Evolutionary conservation across 2,888 invertebrate species (phyloP).

Genomic region (Drosophila setosimentum): DNA sequence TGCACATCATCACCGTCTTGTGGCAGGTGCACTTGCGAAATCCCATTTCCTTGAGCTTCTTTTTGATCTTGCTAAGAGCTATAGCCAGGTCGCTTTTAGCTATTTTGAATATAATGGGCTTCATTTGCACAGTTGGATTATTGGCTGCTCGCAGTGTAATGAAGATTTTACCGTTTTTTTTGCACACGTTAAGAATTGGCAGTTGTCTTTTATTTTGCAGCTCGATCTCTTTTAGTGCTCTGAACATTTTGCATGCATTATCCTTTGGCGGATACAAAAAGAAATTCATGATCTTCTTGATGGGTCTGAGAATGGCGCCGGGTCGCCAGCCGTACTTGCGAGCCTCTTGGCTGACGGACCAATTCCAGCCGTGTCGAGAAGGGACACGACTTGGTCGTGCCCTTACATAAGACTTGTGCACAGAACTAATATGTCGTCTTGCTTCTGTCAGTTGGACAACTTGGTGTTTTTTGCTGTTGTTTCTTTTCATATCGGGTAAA

Average conservation of each 20-base stretch:
- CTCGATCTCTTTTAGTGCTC: conserved; percentile 79
- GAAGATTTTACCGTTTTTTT: conserved; percentile 88
- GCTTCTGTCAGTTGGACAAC: neutral
- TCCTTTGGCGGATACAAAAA: conserved; percentile 74
- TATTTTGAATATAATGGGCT: conserved; percentile 89
- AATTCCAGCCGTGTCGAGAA: conserved; percentile 89
- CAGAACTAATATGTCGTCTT: conserved; percentile 45
- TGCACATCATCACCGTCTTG: conserved; percentile 84
- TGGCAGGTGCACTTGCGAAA: conserved; percentile 87
- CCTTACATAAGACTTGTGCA: conserved; percentile 87
- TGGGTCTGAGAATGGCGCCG: conserved; percentile 80
- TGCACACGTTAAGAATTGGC: conserved; percentile 88
- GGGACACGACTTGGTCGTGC: conserved; percentile 86
- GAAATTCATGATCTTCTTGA: conserved; percentile 81
- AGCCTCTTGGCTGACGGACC: conserved; percentile 84
- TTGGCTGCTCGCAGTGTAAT: conserved; percentile 85
- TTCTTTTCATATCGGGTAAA: no score
- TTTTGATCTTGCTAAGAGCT: conserved; percentile 86
- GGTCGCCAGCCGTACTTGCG: conserved; percentile 82
- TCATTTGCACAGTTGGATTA: conserved; percentile 58
- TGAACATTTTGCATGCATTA: conserved; percentile 29
- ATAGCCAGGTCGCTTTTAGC: conserved; percentile 87
- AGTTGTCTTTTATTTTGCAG: conserved; percentile 72
- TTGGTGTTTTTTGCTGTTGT: neutral
- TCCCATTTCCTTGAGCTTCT: conserved; percentile 86